These are phyloP conservation scores for Proctacanthus coquilletti DNA, from an alignment of 1,140 invertebrate genomes.

Conservation along the genomic window DNA sequence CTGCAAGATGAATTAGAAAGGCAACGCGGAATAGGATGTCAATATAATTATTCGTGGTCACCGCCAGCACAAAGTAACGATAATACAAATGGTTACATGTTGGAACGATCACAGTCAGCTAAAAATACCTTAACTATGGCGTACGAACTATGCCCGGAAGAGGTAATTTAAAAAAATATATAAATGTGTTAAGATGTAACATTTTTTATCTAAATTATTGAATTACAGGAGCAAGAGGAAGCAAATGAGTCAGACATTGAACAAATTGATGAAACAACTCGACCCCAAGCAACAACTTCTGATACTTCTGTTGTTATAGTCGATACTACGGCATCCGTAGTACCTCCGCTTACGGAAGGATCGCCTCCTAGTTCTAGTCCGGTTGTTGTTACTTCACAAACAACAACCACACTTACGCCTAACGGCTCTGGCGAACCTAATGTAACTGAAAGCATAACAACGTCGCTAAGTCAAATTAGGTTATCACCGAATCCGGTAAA, in stretches of 20 bases:
- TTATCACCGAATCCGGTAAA: slow-evolving; percentile 2
- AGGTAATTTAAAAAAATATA: slow-evolving; percentile 37
- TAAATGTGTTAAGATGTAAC: neutral
- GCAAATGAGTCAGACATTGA: slow-evolving; percentile 28
- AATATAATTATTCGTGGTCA: slow-evolving; percentile 83
- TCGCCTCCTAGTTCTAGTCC: neutral
- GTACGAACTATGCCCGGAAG: slow-evolving; percentile 63
- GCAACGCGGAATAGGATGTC: slow-evolving; percentile 36
- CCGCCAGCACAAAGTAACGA: slow-evolving; percentile 89
- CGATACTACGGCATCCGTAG: slow-evolving; percentile 7
- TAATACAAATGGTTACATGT: slow-evolving; percentile 84
- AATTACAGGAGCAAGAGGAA: slow-evolving; percentile 22
- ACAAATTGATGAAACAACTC: slow-evolving; percentile 12
- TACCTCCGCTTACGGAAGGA: neutral
- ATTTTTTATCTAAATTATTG: slow-evolving; percentile 3
- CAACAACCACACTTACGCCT: neutral
- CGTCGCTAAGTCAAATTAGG: neutral
- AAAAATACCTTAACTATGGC: slow-evolving; percentile 76
- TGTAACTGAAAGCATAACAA: neutral
- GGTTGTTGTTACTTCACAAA: neutral
- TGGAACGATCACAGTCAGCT: slow-evolving; percentile 87
- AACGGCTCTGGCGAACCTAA: neutral
- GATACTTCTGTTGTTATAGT: neutral
- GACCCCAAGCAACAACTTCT: neutral
- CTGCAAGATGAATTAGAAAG: slow-evolving; percentile 83